These are phyloP conservation scores for Lutjanus erythropterus DNA, from an alignment of 2,113 vertebrate genomes.

Conservation along the genomic window DNA sequence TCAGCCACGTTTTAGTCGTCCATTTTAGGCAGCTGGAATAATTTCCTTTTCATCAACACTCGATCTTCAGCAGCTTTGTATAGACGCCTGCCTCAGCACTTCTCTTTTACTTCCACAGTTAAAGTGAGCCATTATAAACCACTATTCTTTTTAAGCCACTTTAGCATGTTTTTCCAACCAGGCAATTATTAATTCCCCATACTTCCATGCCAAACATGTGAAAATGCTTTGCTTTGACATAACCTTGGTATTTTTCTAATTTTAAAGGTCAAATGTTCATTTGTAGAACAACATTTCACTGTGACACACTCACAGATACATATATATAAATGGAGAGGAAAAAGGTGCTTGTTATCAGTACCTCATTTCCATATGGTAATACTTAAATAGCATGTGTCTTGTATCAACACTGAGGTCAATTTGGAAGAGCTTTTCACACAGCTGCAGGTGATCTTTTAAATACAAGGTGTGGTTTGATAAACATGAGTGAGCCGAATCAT, in stretches of 20 bases:
- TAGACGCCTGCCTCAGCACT: not conserved
- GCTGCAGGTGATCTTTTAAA: conserved; percentile 18
- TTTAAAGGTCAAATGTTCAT: not conserved
- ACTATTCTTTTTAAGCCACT: not conserved
- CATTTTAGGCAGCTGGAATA: not conserved
- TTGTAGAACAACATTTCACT: not conserved
- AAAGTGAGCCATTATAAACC: not conserved
- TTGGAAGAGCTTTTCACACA: conserved; percentile 15
- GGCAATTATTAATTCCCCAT: not conserved
- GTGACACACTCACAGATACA: not conserved
- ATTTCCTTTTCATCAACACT: not conserved
- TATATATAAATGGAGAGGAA: not conserved
- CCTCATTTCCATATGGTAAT: not conserved
- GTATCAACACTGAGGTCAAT: not conserved
- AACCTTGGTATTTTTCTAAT: too few relatives aligned
- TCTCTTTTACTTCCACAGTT: not conserved
- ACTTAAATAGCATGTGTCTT: conserved; percentile 12
- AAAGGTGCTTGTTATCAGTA: not conserved
- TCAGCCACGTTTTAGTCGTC: not conserved
- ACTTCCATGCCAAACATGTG: not conserved
- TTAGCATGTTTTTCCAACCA: not conserved
- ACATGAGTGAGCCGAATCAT: conserved; percentile 11
- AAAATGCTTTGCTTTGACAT: not conserved
- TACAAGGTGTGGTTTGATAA: conserved; percentile 29
- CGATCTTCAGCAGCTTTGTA: not conserved